phyloP scores from a whole-genome alignment of 1,140 invertebrate genomes.

The Delia radicum region DNA sequence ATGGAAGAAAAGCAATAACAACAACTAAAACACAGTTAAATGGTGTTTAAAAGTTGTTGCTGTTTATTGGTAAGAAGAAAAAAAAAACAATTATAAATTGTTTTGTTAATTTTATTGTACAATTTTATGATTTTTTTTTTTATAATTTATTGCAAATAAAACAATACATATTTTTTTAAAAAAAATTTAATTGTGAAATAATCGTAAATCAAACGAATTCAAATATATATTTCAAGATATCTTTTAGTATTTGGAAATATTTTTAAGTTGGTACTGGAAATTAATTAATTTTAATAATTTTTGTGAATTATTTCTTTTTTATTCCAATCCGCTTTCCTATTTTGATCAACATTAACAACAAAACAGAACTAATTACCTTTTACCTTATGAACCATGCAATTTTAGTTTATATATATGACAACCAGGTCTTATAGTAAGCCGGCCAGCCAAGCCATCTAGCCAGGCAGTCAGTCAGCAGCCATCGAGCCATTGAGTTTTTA shows the following conservation, averaged over 20 bases:
- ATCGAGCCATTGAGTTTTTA: constrained; percentile 15
- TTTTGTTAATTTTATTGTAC: too few relatives aligned
- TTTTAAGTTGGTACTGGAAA: too few relatives aligned
- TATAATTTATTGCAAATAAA: neutral
- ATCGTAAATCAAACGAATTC: too few relatives aligned
- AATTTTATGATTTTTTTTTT: too few relatives aligned
- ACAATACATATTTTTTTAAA: neutral
- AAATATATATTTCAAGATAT: too few relatives aligned
- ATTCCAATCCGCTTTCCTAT: too few relatives aligned
- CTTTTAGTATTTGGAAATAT: too few relatives aligned
- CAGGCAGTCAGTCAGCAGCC: neutral
- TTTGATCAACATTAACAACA: too few relatives aligned
- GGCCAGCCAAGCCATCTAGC: neutral
- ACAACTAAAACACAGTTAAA: neutral
- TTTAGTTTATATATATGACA: neutral
- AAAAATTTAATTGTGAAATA: neutral
- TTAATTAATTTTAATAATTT: too few relatives aligned
- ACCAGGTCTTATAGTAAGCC: neutral
- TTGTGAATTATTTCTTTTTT: too few relatives aligned
- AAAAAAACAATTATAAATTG: too few relatives aligned
- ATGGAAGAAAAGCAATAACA: neutral
- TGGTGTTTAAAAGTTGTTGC: constrained; percentile 2
- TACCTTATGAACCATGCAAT: neutral
- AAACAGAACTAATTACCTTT: constrained; percentile 10
- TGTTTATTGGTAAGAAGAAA: too few relatives aligned